Evolutionary conservation across 2,888 invertebrate species (phyloP), one percentile per base, ranked within the genome.

Genomic region (Idaea dimidiata): DNA sequence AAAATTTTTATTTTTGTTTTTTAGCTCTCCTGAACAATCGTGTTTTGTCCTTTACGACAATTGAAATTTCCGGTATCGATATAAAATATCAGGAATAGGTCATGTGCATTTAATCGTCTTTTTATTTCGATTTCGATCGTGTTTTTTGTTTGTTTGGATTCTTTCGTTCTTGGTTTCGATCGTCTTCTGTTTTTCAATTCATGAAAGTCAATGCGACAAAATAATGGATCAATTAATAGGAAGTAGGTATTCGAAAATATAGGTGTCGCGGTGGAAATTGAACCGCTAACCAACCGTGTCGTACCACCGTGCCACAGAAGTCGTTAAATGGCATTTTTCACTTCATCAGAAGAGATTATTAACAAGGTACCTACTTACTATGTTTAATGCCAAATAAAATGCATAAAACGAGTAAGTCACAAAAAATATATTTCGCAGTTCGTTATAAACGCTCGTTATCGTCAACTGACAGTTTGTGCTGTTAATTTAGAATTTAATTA

Each of bases 351-450:
- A 43, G 43, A 43, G 43, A 24, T 24, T 24, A 24, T 24, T 5
- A 24, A 24, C 24, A 24, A 24, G 24, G 24, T 24, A 1, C 24
- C 10, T 1, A 43, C 14, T 43, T 1, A 43, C 14, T 14, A 8
- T 0, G 3, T 1, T 43, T 43, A 10, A 43, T 43, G 43, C 10
- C 43, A 0, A 10, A 43, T 10, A 43, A 32, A 43, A 43, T 14
- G 43, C 10, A 43, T 43, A 10, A 43, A 43, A 10, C 14, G 43
- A 43, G 8, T 43, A 43, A 71, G 60, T 59, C 57, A 59, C 68
- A 70, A 70, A 67, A 70, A 74, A 69, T 61, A 64, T 66, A 71
- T 73, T 56, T 62, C 54, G 59, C 70, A 68, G 69, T 72, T 71
- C 68, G 73, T 70, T 72, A 72, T 67, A 58, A 63, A 65, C 33